phyloP scores from a whole-genome alignment of 2,797 vertebrate genomes.

The Petrocephalus sullivani region DNA sequence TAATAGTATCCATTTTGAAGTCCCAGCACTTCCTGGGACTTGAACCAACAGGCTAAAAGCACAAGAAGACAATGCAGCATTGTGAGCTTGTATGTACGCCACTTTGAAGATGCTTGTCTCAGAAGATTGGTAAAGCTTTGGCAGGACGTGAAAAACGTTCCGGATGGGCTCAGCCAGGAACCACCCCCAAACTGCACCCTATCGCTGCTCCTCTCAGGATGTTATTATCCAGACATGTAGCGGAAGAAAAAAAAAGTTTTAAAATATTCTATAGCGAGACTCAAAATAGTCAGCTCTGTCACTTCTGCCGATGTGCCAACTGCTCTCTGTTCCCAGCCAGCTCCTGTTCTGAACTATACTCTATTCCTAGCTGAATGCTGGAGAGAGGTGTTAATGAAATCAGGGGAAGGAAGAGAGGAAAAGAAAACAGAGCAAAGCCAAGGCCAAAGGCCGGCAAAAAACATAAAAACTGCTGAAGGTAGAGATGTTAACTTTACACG shows the following conservation, averaged over 20 bases:
- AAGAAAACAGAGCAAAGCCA: background rate
- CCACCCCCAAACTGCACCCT: background rate
- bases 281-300: conserved; percentile 5
- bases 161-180: background rate
- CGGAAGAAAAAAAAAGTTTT: background rate
- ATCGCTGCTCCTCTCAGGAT: background rate
- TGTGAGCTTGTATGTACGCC: background rate
- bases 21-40: background rate
- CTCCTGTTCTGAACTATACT: background rate
- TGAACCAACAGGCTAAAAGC: background rate
- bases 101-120: background rate
- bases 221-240: background rate
- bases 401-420: background rate
- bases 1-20: background rate
- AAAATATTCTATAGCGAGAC: background rate
- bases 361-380: background rate
- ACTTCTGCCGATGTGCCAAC: background rate
- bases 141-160: background rate
- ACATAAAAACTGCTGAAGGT: background rate
- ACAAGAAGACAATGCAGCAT: background rate
- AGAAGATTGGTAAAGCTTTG: background rate
- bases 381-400: background rate
- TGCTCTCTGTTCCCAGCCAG: background rate
- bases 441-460: background rate
- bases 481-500: background rate